Percentiles rank a stretch among this genome's conserved stretches.
Conservation (phyloP, 2,888 invertebrate genomes). For the Drosophila aldrichi region DNA sequence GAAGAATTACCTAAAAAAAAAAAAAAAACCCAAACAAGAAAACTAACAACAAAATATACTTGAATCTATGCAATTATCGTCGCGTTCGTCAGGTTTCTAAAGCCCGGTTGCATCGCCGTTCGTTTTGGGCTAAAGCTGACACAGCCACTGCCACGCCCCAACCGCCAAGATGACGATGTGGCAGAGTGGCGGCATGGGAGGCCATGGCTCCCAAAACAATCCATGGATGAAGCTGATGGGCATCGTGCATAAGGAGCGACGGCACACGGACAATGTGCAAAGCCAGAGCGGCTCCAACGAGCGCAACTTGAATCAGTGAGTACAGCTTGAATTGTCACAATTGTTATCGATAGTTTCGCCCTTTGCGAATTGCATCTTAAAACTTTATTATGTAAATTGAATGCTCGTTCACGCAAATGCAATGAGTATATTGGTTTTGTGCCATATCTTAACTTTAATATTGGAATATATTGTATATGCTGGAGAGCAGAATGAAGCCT, state of each 20-base stretch:
- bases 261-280: constrained; percentile 88
- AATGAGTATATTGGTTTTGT: neutral
- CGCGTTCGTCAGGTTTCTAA: constrained; percentile 47
- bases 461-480: too few relatives aligned
- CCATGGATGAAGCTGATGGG: constrained; percentile 94
- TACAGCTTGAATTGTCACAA: constrained; percentile 61
- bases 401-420: too few relatives aligned
- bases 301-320: constrained; percentile 90
- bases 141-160: constrained; percentile 43
- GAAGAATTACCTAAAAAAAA: too few relatives aligned
- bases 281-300: constrained; percentile 88
- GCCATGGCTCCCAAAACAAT: constrained; percentile 92
- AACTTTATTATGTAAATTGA: neutral
- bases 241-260: constrained; percentile 91
- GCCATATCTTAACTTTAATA: too few relatives aligned
- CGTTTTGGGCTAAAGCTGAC: constrained; percentile 43
- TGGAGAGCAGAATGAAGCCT: too few relatives aligned
- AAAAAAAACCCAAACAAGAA: neutral
- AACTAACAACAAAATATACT: neutral
- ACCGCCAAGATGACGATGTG: constrained; percentile 89
- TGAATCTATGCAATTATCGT: constrained; percentile 38
- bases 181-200: constrained; percentile 91
- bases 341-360: neutral
- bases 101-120: constrained; percentile 12
- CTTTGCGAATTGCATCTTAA: neutral